Evolutionary conservation across 2,113 vertebrate genomes (phyloP), one percentile per base, ranked within the genome.

Genomic region (Emydocephalus ijimae): DNA sequence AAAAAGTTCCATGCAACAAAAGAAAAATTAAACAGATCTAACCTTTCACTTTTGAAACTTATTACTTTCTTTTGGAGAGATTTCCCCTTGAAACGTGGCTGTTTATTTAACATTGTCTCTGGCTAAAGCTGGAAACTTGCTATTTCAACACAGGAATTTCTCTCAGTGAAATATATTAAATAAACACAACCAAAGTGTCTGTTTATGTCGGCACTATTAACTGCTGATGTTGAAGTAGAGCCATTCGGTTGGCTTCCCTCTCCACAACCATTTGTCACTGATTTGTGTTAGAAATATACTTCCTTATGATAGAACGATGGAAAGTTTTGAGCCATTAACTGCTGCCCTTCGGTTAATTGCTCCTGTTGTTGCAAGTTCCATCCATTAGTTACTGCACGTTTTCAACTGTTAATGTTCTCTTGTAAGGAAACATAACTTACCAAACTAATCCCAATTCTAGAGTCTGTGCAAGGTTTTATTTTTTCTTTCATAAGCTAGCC

Each of bases 141-240:
- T 96, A 94, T 96, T 96, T 96, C 95, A 94, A 96, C 95, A 96
- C 50, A 94, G 95, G 91, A 96, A 94, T 96, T 96, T 96, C 96
- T 96, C 93, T 97, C 93, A 85, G 92, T 96, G 96, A 97, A 94
- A 96, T 97, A 96, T 96, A 96, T 96, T 97, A 96, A 95, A 96
- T 97, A 97, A 97, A 97, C 96, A 96, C 93, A 95, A 97, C 95
- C 92, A n/a, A 95, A 97, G 96, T 96, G 92, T 95, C 90, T 89
- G 91, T 94, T 95, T 95, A 95, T 95, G 88, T 91, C 92, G 92
- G 92, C 92, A 94, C 94, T 43, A 93, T 94, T 96, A 95, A 96
- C 89, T 95, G 94, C 94, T 94, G 96, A 96, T 94, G 93, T 93
- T 94, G 93, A 96, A 94, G 89, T 0, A 87, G 92, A 95, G 90